Conservation (phyloP, 2,797 vertebrate species). For the Spea hammondii region DNA sequence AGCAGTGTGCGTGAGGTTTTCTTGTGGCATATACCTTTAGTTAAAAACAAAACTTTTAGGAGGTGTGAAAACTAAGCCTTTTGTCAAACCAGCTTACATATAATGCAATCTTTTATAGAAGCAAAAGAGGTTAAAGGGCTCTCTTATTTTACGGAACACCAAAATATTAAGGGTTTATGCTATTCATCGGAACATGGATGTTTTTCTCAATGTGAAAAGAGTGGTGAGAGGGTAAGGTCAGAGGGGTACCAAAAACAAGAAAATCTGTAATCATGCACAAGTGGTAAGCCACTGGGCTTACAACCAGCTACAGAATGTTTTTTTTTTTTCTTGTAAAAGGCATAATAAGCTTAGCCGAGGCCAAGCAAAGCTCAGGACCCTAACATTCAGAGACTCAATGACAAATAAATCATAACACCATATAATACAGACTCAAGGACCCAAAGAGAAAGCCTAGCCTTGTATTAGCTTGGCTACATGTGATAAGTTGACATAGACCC, state of each 20-base stretch:
- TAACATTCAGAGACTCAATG: constrained; percentile 37
- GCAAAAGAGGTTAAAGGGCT: constrained; percentile 14
- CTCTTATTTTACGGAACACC: neutral
- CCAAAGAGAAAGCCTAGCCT: constrained; percentile 43
- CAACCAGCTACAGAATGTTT: constrained; percentile 28
- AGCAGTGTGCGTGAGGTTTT: too few species aligned
- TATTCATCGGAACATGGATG: constrained; percentile 23
- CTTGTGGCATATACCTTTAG: too few species aligned
- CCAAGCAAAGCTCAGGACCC: constrained; percentile 43
- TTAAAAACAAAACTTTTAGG: too few species aligned
- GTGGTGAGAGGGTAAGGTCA: constrained; percentile 28
- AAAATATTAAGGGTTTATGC: constrained; percentile 29
- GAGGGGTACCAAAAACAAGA: constrained; percentile 40
- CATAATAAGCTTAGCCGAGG: constrained; percentile 50
- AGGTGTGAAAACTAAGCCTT: too few species aligned
- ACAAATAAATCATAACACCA: constrained; percentile 52
- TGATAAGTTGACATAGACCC: constrained; percentile 47
- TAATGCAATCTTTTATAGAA: too few species aligned
- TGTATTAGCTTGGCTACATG: constrained; percentile 45
- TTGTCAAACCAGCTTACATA: too few species aligned
- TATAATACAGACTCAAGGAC: constrained; percentile 47
- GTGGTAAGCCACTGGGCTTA: constrained; percentile 47
- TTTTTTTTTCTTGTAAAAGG: constrained; percentile 36
- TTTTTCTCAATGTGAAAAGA: constrained; percentile 32
- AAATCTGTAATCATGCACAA: constrained; percentile 47